phyloP scores from a whole-genome alignment of 2,888 invertebrate species.

The Balanococcus diminutus region DNA sequence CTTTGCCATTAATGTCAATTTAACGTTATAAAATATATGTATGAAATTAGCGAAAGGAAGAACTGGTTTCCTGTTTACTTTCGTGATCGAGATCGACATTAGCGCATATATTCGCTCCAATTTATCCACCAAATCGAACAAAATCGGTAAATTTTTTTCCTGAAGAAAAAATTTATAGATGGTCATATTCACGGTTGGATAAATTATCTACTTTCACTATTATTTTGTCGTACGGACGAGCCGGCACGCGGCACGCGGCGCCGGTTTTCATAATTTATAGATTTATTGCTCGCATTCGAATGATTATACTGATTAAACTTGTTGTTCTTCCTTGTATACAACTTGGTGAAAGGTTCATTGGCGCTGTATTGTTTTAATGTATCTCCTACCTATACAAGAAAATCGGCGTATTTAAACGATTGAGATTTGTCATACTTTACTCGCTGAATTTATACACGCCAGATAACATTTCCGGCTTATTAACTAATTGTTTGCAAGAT shows the following conservation, averaged over 20 bases:
- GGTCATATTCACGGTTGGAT: neutral
- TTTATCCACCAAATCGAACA: neutral
- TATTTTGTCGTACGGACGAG: neutral
- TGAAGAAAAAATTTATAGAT: neutral
- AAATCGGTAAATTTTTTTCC: neutral
- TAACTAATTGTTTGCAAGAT: neutral
- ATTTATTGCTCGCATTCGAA: neutral
- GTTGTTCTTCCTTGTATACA: neutral
- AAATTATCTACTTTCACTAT: constrained; percentile 28
- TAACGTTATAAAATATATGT: neutral
- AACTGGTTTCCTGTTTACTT: neutral
- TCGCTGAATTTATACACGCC: neutral
- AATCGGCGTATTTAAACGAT: neutral
- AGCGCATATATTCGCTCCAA: neutral
- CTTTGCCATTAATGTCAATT: neutral
- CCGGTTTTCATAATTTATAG: neutral
- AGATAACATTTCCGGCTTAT: neutral
- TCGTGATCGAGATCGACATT: neutral
- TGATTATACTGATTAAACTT: neutral
- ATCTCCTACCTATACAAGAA: neutral
- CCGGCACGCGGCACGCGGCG: neutral
- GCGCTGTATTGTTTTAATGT: neutral
- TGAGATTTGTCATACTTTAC: constrained; percentile 37
- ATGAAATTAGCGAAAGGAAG: neutral
- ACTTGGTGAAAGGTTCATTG: constrained; percentile 29